phyloP scores from a whole-genome alignment of 2,888 invertebrate genomes.

The Toxonevra muliebris region DNA sequence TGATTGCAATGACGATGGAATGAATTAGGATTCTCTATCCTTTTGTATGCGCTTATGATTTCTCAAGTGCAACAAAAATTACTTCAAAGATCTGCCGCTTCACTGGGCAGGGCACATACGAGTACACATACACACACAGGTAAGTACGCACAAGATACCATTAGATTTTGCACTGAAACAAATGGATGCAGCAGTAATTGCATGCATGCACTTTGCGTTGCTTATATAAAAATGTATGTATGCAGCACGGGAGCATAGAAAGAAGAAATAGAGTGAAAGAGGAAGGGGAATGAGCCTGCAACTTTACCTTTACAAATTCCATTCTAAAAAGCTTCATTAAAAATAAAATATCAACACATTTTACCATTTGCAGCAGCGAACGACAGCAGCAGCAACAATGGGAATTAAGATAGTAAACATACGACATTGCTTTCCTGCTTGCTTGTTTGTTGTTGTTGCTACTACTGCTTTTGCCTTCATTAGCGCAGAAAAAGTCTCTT shows the following conservation, averaged over 20 bases:
- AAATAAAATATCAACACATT: too few relatives aligned
- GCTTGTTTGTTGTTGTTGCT: background rate
- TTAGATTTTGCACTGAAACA: slow-evolving; percentile 18
- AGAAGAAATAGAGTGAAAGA: too few relatives aligned
- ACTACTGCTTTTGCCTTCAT: slow-evolving; percentile 43
- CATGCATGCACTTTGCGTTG: background rate
- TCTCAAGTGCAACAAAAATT: slow-evolving; percentile 20
- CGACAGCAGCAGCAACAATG: slow-evolving; percentile 52
- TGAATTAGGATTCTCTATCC: too few relatives aligned
- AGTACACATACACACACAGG: slow-evolving; percentile 50
- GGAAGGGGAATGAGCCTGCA: too few relatives aligned
- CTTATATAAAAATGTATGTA: background rate
- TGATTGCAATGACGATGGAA: too few relatives aligned
- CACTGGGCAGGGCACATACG: slow-evolving; percentile 51
- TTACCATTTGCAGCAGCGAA: too few relatives aligned
- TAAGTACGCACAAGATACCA: background rate
- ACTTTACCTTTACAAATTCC: too few relatives aligned
- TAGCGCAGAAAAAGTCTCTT: slow-evolving; percentile 41
- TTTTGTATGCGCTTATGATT: slow-evolving; percentile 11
- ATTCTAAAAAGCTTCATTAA: too few relatives aligned
- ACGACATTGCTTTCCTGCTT: too few relatives aligned
- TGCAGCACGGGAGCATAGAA: too few relatives aligned
- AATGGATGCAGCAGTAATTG: background rate
- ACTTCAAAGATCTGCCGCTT: slow-evolving; percentile 41
- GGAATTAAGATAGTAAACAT: slow-evolving; percentile 37